These are phyloP conservation scores for Periophthalmodon schlosseri DNA, from an alignment of 2,113 vertebrate genomes.

Conservation along the genomic window DNA sequence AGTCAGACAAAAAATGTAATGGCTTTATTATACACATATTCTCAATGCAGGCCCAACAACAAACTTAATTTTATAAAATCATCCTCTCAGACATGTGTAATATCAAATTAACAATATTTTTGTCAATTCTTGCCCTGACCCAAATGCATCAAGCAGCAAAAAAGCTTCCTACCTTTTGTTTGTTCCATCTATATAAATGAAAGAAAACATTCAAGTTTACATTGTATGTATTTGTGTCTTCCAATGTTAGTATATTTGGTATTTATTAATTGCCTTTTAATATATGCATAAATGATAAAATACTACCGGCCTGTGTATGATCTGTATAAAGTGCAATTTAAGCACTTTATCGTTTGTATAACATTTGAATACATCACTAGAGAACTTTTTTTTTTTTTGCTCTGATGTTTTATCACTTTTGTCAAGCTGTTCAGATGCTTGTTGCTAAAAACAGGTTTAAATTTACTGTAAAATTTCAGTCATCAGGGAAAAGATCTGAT, in stretches of 20 bases:
- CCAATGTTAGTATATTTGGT: not conserved
- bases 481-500: too few relatives aligned
- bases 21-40: not conserved
- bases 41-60: not conserved
- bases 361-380: not conserved
- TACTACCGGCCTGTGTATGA: not conserved
- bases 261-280: not conserved
- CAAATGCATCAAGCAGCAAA: not conserved
- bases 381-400: not conserved
- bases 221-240: not conserved
- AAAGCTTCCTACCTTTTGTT: not conserved
- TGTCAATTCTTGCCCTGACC: not conserved
- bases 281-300: not conserved
- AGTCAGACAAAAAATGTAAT: not conserved
- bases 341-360: not conserved
- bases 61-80: not conserved
- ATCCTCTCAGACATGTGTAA: not conserved
- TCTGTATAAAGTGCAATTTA: not conserved
- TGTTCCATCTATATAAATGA: not conserved
- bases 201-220: not conserved
- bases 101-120: not conserved
- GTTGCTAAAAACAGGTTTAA: too few relatives aligned
- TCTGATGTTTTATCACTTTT: not conserved
- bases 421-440: too few relatives aligned
- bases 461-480: too few relatives aligned